A percentile compares a stretch with the other conserved stretches of the same genome.
Evolutionary conservation across 2,797 vertebrate species (phyloP).

Genomic region (Pangasius macronema): DNA sequence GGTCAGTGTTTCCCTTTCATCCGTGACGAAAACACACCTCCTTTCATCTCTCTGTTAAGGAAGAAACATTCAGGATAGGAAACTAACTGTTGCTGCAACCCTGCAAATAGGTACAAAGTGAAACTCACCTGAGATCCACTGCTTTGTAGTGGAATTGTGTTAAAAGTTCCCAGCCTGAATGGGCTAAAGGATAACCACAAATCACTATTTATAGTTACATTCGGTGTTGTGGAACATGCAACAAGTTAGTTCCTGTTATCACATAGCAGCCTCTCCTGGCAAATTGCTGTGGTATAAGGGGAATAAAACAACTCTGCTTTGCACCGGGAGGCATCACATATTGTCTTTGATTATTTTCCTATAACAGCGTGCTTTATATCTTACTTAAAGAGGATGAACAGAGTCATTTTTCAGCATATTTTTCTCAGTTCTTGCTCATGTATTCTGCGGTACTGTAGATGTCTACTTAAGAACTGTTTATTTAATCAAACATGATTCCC

Average conservation of each 20-base stretch:
- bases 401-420: no score
- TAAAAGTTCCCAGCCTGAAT: not conserved
- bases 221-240: not conserved
- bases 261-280: no score
- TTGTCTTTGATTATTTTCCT: not conserved
- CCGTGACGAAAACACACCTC: not conserved
- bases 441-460: no score
- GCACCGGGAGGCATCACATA: no score
- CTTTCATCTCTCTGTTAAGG: not conserved
- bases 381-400: no score
- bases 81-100: not conserved
- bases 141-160: not conserved
- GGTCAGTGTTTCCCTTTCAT: slow-evolving; percentile 26
- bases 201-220: not conserved
- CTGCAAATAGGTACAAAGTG: not conserved
- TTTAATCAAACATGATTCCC: not conserved
- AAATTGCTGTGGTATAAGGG: no score
- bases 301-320: no score
- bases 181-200: not conserved
- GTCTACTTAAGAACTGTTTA: not conserved
- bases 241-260: not conserved
- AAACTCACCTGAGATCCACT: not conserved
- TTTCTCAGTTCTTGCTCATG: no score
- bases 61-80: not conserved
- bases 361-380: not conserved